A percentile compares a stretch with the other conserved stretches of the same genome.
Conservation (phyloP, 2,113 vertebrate genomes). For the Apteryx mantelli region DNA sequence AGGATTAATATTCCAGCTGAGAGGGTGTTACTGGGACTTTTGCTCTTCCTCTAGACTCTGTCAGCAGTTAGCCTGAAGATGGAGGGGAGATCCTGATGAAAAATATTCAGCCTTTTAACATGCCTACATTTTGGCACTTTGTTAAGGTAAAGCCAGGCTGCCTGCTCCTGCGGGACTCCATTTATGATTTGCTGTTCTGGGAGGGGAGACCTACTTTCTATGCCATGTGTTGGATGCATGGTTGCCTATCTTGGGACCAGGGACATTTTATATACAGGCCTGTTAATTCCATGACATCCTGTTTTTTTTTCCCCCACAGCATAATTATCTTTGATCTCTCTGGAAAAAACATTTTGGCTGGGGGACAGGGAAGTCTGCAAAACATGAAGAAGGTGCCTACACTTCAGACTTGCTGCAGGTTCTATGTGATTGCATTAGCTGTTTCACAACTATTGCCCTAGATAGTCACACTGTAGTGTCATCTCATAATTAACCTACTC, state of each 20-base stretch:
- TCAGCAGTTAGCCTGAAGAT: neutral
- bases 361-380: neutral
- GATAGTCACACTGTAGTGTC: neutral
- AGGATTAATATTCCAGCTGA: constrained; percentile 4
- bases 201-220: neutral
- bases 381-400: neutral
- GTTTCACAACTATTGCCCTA: neutral
- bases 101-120: neutral
- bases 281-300: neutral
- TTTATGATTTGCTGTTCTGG: neutral
- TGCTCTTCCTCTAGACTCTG: neutral
- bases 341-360: neutral
- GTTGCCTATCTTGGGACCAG: neutral
- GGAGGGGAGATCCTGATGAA: neutral
- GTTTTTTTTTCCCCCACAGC: neutral
- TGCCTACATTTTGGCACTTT: neutral
- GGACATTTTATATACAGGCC: neutral
- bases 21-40: neutral
- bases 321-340: neutral
- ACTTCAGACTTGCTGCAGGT: neutral
- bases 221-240: neutral
- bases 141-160: neutral
- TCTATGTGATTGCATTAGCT: neutral
- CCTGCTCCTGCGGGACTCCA: neutral
- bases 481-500: neutral